These are phyloP conservation scores for Etia nguti DNA, from an alignment of 2,113 vertebrate genomes.

Conservation along the genomic window DNA sequence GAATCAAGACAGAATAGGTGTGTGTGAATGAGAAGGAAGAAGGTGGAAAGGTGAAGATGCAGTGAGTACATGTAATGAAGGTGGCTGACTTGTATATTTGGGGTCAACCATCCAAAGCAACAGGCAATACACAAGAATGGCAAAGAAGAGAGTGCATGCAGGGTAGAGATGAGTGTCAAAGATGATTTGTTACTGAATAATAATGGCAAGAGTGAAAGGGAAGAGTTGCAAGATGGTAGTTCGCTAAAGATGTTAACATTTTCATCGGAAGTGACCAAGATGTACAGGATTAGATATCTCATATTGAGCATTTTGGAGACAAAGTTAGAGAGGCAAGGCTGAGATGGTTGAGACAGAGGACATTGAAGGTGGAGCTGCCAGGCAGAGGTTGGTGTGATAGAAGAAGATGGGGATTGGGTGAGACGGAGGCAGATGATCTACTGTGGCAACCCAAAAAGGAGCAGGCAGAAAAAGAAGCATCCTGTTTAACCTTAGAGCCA, in stretches of 20 bases:
- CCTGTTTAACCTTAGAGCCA: rapidly evolving
- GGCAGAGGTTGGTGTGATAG: neutral
- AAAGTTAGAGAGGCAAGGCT: neutral
- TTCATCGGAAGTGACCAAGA: neutral
- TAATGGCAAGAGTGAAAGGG: rapidly evolving
- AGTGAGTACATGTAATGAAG: neutral
- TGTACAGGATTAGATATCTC: neutral
- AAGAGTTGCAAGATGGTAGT: neutral
- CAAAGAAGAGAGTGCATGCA: neutral
- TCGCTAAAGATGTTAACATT: neutral
- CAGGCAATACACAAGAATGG: neutral
- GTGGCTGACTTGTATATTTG: neutral
- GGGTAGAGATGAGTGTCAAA: neutral
- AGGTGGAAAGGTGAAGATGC: neutral
- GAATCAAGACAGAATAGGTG: neutral
- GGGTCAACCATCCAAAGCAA: neutral
- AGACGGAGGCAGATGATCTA: neutral
- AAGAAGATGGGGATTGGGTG: neutral
- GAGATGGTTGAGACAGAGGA: neutral
- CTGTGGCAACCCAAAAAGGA: neutral
- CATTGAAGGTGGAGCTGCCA: neutral
- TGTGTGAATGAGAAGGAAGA: neutral
- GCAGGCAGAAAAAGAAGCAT: too few species aligned
- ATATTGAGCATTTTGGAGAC: neutral
- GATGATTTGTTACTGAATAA: neutral